phyloP scores from a whole-genome alignment of 2,888 invertebrate species.

The Agrilus biguttatus region DNA sequence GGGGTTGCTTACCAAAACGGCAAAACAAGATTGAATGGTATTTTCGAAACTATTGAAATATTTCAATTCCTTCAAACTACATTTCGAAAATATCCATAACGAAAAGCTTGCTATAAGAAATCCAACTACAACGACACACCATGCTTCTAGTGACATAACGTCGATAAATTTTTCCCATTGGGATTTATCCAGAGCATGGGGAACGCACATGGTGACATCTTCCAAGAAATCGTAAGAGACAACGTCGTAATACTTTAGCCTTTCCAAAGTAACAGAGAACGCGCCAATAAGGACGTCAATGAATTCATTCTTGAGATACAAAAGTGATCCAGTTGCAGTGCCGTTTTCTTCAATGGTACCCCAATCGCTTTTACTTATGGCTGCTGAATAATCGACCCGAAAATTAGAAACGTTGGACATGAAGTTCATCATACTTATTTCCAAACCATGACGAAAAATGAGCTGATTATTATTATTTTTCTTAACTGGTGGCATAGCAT shows the following conservation, averaged over 20 bases:
- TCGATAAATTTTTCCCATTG: conserved; percentile 15
- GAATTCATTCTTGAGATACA: conserved; percentile 13
- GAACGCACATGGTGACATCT: conserved; percentile 23
- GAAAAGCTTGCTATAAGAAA: conserved; percentile 4
- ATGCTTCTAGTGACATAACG: conserved; percentile 8
- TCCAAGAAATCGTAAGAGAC: conserved; percentile 22
- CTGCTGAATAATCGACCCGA: conserved; percentile 13
- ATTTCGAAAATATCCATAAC: conserved; percentile 6
- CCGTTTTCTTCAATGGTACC: conserved; percentile 16
- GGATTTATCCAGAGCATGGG: conserved; percentile 17
- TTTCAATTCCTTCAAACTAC: conserved; percentile 4
- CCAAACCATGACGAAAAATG: conserved; percentile 15
- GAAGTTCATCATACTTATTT: conserved; percentile 16
- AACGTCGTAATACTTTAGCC: conserved; percentile 18
- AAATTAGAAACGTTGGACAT: conserved; percentile 18
- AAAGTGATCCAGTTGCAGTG: conserved; percentile 16
- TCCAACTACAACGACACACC: conserved; percentile 8
- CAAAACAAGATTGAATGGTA: conserved; percentile 11
- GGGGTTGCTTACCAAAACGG: conserved; percentile 13
- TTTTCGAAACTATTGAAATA: conserved; percentile 6
- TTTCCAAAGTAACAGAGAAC: conserved; percentile 17
- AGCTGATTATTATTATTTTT: conserved; percentile 5
- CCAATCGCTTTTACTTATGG: conserved; percentile 11
- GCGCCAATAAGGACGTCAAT: conserved; percentile 24
- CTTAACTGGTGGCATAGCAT: conserved; percentile 15